phyloP scores from a whole-genome alignment of 2,888 invertebrate genomes.

The Apamea sordens region DNA sequence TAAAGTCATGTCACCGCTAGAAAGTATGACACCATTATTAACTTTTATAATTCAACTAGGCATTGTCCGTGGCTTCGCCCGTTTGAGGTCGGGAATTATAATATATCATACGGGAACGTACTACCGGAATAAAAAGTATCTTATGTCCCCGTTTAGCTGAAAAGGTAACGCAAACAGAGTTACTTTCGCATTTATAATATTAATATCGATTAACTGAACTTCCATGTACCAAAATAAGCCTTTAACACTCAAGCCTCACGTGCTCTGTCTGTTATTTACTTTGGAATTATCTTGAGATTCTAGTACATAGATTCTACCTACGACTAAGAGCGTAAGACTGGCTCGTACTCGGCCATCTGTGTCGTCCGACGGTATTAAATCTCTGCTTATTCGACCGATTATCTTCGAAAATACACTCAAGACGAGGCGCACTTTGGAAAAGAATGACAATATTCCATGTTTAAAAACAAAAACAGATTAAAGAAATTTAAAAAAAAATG shows the following conservation, averaged over 20 bases:
- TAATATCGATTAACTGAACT: background rate
- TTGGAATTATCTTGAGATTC: background rate
- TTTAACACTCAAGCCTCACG: background rate
- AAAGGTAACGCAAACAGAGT: background rate
- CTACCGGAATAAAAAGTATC: background rate
- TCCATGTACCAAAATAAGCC: background rate
- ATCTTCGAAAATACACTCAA: background rate
- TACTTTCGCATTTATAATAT: background rate
- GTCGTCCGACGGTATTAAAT: background rate
- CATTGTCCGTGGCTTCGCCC: background rate
- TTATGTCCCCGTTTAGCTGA: background rate
- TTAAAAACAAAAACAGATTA: background rate
- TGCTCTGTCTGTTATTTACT: background rate
- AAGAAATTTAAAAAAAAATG: background rate
- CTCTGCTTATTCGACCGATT: background rate
- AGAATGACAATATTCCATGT: background rate
- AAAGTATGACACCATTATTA: too few species aligned
- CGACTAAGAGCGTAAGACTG: background rate
- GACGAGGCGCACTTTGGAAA: background rate
- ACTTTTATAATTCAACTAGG: background rate
- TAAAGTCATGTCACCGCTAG: too few species aligned
- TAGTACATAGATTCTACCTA: background rate
- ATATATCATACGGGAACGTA: background rate
- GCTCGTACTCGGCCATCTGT: background rate
- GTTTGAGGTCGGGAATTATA: background rate